A percentile compares a stretch with the other conserved stretches of the same genome.
Conservation (phyloP, 2,797 vertebrate genomes). For the Brachyrhaphis roseni region DNA sequence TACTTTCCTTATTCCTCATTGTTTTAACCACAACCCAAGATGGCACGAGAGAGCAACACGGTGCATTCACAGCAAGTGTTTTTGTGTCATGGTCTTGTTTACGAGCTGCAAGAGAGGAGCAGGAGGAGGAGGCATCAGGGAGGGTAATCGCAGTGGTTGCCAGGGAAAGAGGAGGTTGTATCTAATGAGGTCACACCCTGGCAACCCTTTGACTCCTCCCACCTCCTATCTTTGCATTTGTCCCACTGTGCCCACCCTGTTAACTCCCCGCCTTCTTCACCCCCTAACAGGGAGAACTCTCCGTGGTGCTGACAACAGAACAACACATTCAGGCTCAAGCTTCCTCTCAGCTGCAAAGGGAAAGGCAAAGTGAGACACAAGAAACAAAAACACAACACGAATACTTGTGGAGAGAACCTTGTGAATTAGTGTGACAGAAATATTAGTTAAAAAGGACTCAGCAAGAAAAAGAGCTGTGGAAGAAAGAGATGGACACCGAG, state of each 20-base stretch:
- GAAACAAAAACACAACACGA: conserved; percentile 68
- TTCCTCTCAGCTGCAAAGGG: conserved; percentile 67
- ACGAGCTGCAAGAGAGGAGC: conserved; percentile 59
- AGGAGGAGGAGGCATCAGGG: conserved; percentile 26
- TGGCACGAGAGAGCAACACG: conserved; percentile 60
- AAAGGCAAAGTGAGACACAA: conserved; percentile 64
- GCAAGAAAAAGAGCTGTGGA: conserved; percentile 55
- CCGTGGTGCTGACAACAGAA: conserved; percentile 80
- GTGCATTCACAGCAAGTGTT: conserved; percentile 57
- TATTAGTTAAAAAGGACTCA: conserved; percentile 47
- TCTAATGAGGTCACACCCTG: conserved; percentile 85
- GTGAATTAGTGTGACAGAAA: conserved; percentile 32
- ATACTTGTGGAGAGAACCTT: conserved; percentile 48
- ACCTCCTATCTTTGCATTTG: conserved; percentile 51
- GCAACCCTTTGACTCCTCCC: conserved; percentile 74
- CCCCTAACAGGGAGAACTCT: conserved; percentile 72
- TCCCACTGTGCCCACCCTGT: conserved; percentile 58
- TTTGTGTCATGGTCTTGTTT: conserved; percentile 76
- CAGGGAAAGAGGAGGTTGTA: conserved; percentile 72
- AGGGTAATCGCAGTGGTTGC: conserved; percentile 62
- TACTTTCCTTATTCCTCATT: conserved; percentile 17
- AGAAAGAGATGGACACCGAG: conserved; percentile 50
- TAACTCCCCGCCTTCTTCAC: conserved; percentile 33
- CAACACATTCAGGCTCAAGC: conserved; percentile 62
- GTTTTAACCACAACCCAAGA: conserved; percentile 49